These are phyloP conservation scores for Pedetes capensis DNA, from an alignment of 2,113 vertebrate species.

Conservation along the genomic window DNA sequence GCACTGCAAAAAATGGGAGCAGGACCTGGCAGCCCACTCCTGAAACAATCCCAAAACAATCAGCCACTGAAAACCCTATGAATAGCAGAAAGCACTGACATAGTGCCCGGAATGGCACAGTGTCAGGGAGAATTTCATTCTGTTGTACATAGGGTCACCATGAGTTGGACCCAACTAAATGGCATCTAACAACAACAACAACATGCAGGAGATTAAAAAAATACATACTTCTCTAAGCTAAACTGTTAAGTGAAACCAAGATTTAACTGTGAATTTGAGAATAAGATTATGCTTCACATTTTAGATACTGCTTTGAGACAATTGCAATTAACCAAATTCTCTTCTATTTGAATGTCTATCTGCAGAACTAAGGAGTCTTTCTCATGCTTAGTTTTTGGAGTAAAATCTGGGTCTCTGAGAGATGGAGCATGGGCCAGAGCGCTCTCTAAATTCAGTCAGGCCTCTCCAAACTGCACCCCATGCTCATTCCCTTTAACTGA, in stretches of 20 bases:
- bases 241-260: neutral
- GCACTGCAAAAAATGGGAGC: too few species aligned
- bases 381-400: neutral
- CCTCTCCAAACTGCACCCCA: neutral
- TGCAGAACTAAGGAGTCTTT: neutral
- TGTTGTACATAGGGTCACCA: too few species aligned
- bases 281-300: neutral
- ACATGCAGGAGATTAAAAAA: too few species aligned
- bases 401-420: neutral
- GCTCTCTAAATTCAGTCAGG: neutral
- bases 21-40: too few species aligned
- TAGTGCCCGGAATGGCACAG: too few species aligned
- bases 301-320: neutral
- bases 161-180: too few species aligned
- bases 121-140: too few species aligned
- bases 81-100: too few species aligned
- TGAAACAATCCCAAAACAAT: too few species aligned
- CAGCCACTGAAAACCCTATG: too few species aligned
- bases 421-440: neutral
- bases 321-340: neutral
- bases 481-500: neutral
- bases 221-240: neutral
- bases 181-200: too few species aligned
- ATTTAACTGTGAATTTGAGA: conserved; percentile 22
- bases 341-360: neutral